Conservation (phyloP, 2,113 vertebrate genomes). For the Edolisoma coerulescens region DNA sequence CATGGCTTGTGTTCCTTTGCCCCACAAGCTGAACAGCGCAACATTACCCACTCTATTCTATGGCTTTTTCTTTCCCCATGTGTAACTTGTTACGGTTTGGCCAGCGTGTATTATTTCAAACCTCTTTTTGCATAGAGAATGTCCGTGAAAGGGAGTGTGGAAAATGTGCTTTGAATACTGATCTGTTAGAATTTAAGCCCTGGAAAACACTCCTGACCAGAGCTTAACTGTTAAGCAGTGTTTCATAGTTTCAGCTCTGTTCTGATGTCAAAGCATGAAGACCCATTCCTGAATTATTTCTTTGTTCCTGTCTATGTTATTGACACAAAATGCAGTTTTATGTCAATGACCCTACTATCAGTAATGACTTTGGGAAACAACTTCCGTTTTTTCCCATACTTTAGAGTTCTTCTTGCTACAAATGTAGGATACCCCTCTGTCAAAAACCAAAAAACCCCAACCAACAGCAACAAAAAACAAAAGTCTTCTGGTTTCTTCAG, state of each 20-base stretch:
- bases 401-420: background rate
- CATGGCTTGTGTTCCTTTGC: background rate
- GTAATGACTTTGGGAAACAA: background rate
- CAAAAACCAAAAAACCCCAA: background rate
- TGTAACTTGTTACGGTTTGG: background rate
- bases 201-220: background rate
- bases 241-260: background rate
- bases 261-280: background rate
- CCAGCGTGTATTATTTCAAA: background rate
- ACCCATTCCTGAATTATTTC: background rate
- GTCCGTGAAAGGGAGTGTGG: background rate
- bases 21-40: background rate
- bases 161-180: background rate
- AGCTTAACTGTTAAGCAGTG: background rate
- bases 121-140: background rate
- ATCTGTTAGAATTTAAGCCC: background rate
- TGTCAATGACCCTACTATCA: background rate
- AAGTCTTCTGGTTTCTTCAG: background rate
- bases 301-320: background rate
- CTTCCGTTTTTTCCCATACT: background rate
- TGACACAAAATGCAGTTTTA: background rate
- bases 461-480: background rate
- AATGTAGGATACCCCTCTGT: background rate
- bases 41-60: fast-evolving
- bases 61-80: background rate